Base-by-base conservation (phyloP, 1,140 invertebrate species). In the Colletes gigas region DNA sequence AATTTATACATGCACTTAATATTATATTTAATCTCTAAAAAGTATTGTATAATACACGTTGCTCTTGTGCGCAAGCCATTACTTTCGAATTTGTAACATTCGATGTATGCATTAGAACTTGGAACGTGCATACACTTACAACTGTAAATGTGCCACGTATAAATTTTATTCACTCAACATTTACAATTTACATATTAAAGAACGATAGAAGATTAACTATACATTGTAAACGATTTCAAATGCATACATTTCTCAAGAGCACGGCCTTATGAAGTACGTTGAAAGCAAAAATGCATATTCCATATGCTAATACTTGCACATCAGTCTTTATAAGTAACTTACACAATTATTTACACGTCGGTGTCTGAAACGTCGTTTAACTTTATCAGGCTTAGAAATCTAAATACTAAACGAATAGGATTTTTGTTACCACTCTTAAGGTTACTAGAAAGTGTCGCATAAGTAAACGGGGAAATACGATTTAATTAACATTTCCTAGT, bases 301-400 rank as follows among this genome's bases (percentile, higher is more conserved):
- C 9, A 21, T 54, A 12, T 57, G 41, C 59, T 73, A 79, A 73
- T 79, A 65, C 69, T 50, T 39, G 41, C 21, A 30, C 55, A 65
- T 79, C 77, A 79, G 77, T 79, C 77, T 79, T 73, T 30, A n/a
- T 14, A 30, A 55, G 19, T 71, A 19, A 52, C 57, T 57, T 59
- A 52, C 15, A 50, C 41, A 41, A 39, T 7, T 79, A 65, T 65
- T 30, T 78, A 72, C 69, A 73, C 19, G 14, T n/a, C 14, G 30
- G 0, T 60, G 60, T 4, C 5, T 15, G 19, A 50, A 52, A 63
- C 39, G 9, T n/a, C 10, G 15, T 60, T 62, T 14, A 50, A 62
- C 6, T 47, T 14, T 17, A 19, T 15, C 0, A 4, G 10, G 44
- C n/a, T 63, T 63, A 63, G 19, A 10, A 10, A 12, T 44, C 17